phyloP scores from a whole-genome alignment of 2,113 vertebrate genomes.

The Ptyas mucosa region DNA sequence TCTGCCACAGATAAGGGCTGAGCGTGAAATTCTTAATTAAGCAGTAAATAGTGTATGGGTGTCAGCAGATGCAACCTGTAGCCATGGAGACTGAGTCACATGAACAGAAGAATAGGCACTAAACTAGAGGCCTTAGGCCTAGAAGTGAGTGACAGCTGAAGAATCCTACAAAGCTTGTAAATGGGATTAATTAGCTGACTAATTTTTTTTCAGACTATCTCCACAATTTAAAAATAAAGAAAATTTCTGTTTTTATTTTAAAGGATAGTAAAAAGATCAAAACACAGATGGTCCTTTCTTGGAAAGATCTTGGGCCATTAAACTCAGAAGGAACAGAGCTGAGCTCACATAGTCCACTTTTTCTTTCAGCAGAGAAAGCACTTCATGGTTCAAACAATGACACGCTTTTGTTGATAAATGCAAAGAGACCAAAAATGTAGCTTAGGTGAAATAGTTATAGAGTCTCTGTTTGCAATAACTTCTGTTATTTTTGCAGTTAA shows the following conservation, averaged over 20 bases:
- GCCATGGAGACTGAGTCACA: conserved; percentile 78
- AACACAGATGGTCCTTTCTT: conserved; percentile 14
- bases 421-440: background rate
- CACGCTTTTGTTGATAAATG: background rate
- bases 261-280: background rate
- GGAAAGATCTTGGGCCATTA: background rate
- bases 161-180: conserved; percentile 83
- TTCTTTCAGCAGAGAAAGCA: conserved; percentile 3
- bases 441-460: background rate
- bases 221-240: conserved; percentile 74
- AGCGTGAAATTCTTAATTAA: conserved; percentile 89
- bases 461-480: background rate
- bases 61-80: conserved; percentile 84
- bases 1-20: conserved; percentile 78
- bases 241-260: background rate
- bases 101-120: conserved; percentile 65
- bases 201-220: conserved; percentile 75
- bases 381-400: background rate
- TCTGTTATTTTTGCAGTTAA: background rate
- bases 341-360: background rate
- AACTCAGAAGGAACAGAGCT: background rate
- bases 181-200: conserved; percentile 78
- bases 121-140: conserved; percentile 60
- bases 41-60: conserved; percentile 83
- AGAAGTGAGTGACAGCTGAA: conserved; percentile 75